Base-by-base conservation (phyloP, 2,888 invertebrate species). In the Erebia ligea region DNA sequence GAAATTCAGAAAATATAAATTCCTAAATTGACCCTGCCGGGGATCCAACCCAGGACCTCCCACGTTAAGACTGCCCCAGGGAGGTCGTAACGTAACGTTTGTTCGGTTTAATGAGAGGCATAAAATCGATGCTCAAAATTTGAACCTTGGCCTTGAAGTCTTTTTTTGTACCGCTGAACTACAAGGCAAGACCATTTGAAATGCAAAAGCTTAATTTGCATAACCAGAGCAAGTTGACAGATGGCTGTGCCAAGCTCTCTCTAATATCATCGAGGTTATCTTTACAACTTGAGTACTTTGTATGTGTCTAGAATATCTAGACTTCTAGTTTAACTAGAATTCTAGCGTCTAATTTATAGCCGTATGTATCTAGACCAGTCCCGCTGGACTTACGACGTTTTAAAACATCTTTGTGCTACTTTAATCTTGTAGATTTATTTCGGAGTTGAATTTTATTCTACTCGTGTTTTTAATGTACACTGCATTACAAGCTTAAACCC, bases 181-280 rank as follows among this genome's bases (percentile, higher is more conserved):
- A 52, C 52, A 17, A 9, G 52, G 9, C 21, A 2, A 21, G 17
- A 40, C 34, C 17, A 42, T 61, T 61, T 61, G 17, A 42, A 45
- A 63, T 40, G 57, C 52, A 57, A 67, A 72, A 67, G 34, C 50
- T 54, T 69, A 71, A 72, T 74, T 74, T 64, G 57, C 70, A 72
- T 72, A 42, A 70, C 57, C 64, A 63, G 58, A 64, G 67, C 70
- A 56, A 67, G 57, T 63, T 75, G 69, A 75, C 71, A 67, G 69
- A 75, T 73, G 68, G 64, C 65, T 68, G 63, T 65, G 71, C 71
- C 71, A 67, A 74, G 67, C 54, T 42, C 63, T 52, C 64, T 11
- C 64, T 34, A 34, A 19, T 59, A 50, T 69, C 68, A 73, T 57
- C 64, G 63, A 52, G 65, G 65, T 65, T 65, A 65, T 65, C 65